phyloP scores from a whole-genome alignment of 92 coral and sea anemone genomes.

The Palythoa grandis region DNA sequence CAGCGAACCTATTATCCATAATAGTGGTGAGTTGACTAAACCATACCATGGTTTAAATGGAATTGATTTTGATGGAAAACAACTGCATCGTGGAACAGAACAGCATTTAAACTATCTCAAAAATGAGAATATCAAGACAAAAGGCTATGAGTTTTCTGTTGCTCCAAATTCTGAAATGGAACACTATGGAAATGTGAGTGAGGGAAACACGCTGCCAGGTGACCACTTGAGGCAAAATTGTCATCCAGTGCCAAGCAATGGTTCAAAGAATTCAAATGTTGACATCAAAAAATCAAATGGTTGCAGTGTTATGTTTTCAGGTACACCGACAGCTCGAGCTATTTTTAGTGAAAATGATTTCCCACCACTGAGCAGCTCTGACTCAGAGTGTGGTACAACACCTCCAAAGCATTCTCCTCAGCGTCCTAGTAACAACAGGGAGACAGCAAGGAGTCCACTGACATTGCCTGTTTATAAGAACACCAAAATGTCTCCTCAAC shows the following conservation, averaged over 20 bases:
- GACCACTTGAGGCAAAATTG: not conserved
- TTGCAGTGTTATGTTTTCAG: not conserved
- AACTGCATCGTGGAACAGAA: conserved; percentile 3
- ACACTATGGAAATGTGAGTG: not conserved
- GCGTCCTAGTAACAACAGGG: not conserved
- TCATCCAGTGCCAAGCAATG: not conserved
- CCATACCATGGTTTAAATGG: not conserved
- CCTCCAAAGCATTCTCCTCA: conserved; percentile 55
- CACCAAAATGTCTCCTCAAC: not conserved
- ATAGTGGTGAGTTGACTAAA: not conserved
- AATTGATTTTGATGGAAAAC: not conserved
- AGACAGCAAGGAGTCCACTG: not conserved
- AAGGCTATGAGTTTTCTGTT: not conserved
- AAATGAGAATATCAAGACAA: not conserved
- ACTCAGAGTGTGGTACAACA: conserved; percentile 66
- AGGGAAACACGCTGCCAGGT: not conserved
- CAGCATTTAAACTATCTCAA: not conserved
- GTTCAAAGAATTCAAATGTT: conserved; percentile 8
- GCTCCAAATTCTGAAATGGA: not conserved
- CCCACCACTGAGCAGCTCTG: conserved; percentile 92
- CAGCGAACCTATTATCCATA: not conserved
- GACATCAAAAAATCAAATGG: conserved; percentile 5
- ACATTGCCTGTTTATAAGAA: not conserved
- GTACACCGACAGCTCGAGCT: conserved; percentile 22
- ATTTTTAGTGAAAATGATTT: conserved; percentile 79